Evolutionary conservation across 2,888 invertebrate species (phyloP), one percentile per base, ranked within the genome.

Genomic region (Anoncus sp.): DNA sequence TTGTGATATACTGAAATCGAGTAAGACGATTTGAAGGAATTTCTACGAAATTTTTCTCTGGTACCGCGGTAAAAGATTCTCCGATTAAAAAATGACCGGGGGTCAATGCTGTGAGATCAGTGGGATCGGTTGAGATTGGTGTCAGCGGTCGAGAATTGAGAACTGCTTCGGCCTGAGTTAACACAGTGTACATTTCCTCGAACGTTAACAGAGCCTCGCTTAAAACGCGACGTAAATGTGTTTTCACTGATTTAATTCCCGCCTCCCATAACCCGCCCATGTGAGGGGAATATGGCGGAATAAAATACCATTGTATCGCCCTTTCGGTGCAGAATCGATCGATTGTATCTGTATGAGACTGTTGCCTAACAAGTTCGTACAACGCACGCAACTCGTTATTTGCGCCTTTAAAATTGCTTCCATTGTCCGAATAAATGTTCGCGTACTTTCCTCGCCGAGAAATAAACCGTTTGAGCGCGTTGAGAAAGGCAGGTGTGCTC

Each of bases 1-100:
- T 66, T 2, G 40, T 14, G 35, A 66, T 22, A 66, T 53, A 53
- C 53, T 66, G 66, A 38, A 38, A 66, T 20, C 51, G 66, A 10
- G 66, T 66, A 1, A 66, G 20, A 51, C 51, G 66, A 38, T 53
- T 53, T 1, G 66, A 53, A 0, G 53, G 22, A 2, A 22, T 38
- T 53, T 66, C 40, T 3, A 4, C 9, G 14, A 66, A 14, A 35
- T 53, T 20, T 7, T 53, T 18, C 14, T 66, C 38, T 18, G 66
- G 66, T 4, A 66, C 35, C 6, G 66, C 66, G 20, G 35, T 55
- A 35, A 84, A 62, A 20, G 84, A 70, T 55, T 60, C 55, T n/a
- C 85, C 86, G 38, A 86, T 82, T 2, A 88, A 75, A 67, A 87
- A 86, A 65, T 87, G 87, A 2, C 82, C 85, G n/a, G 87, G 87